A percentile compares a stretch with the other conserved stretches of the same genome.
These are phyloP conservation scores for Coilia nasus DNA, from an alignment of 2,797 vertebrate species.

Conservation along the genomic window DNA sequence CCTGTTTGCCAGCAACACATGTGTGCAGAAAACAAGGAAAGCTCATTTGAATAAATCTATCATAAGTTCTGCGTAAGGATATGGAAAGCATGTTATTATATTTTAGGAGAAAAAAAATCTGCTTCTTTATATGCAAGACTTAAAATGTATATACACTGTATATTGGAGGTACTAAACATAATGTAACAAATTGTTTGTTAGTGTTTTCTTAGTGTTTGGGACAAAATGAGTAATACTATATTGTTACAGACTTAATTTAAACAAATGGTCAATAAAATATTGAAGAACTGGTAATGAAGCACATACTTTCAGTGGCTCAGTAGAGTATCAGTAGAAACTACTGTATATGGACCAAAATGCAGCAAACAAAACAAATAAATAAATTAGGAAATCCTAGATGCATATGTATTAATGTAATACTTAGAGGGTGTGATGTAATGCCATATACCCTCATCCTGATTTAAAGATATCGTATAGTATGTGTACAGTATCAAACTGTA, in stretches of 20 bases:
- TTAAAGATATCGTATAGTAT: not conserved
- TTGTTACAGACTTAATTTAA: not conserved
- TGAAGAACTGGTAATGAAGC: not conserved
- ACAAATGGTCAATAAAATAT: not conserved
- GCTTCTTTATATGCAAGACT: not conserved
- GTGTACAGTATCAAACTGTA: not conserved
- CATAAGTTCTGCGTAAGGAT: not conserved
- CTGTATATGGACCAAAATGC: not conserved
- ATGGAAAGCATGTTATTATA: not conserved
- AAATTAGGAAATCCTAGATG: not conserved
- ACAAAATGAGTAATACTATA: not conserved
- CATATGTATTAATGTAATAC: not conserved
- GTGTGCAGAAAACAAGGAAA: conserved; percentile 57
- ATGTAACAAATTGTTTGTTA: not conserved
- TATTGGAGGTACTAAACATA: not conserved
- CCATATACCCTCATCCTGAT: not conserved
- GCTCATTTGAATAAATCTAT: not conserved
- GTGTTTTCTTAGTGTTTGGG: not conserved
- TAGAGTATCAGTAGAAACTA: not conserved
- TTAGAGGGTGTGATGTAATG: not conserved
- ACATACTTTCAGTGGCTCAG: not conserved
- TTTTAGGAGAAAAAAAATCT: not conserved
- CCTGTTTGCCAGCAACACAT: conserved; percentile 71
- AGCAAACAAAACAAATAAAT: not conserved
- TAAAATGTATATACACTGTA: not conserved